Percentiles rank a stretch among this genome's conserved stretches.
Evolutionary conservation across 2,797 vertebrate species (phyloP).

Genomic region (Aselliscus stoliczkanus): DNA sequence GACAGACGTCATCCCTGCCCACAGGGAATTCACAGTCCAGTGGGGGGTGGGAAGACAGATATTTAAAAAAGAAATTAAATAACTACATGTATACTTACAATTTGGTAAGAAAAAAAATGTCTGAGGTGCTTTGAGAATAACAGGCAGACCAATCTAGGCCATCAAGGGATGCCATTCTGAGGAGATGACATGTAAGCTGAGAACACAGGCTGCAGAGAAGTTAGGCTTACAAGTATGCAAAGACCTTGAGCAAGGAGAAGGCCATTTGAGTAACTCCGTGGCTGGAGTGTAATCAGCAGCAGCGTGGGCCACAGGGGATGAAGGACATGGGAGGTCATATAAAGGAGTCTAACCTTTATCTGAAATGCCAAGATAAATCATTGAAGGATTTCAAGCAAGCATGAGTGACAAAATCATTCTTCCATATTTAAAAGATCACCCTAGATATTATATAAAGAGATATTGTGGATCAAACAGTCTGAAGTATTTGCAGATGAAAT

Average conservation of each 20-base stretch:
- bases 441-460: not conserved
- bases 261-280: not conserved
- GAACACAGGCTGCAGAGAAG: not conserved
- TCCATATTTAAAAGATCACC: not conserved
- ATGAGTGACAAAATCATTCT: not conserved
- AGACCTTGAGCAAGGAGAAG: not conserved
- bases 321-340: not conserved
- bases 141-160: not conserved
- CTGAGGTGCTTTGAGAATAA: not conserved
- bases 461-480: not conserved
- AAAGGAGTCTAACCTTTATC: not conserved
- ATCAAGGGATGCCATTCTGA: not conserved
- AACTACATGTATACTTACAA: not conserved
- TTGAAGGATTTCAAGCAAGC: not conserved
- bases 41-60: not conserved
- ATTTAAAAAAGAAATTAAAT: not conserved
- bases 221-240: not conserved
- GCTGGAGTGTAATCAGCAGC: not conserved
- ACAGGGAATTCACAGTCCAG: not conserved
- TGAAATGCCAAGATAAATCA: not conserved
- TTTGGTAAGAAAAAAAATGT: not conserved
- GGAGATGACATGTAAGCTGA: not conserved
- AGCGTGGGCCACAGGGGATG: accelerated
- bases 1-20: not conserved
- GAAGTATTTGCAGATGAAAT: not conserved